These are phyloP conservation scores for Danio tinwini DNA, from an alignment of 2,797 vertebrate species.

Conservation along the genomic window DNA sequence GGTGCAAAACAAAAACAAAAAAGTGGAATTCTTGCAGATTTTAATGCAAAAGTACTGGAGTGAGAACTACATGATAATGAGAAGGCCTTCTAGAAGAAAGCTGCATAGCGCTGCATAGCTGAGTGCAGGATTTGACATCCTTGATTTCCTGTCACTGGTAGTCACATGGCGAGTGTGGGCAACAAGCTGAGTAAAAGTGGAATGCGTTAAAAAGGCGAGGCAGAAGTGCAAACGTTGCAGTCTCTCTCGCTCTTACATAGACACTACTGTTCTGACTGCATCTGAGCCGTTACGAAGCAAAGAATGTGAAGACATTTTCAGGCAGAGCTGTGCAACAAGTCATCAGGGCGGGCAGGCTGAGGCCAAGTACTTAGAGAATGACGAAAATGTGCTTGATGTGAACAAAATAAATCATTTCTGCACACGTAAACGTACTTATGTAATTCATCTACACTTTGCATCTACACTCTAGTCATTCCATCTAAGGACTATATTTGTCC, in stretches of 20 bases:
- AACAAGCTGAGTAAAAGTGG: constrained; percentile 73
- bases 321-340: constrained; percentile 45
- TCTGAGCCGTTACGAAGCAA: constrained; percentile 26
- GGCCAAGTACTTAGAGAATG: constrained; percentile 32
- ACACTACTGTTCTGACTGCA: constrained; percentile 54
- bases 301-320: constrained; percentile 52
- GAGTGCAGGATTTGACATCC: constrained; percentile 71
- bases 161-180: constrained; percentile 78
- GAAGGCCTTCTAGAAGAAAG: constrained; percentile 29
- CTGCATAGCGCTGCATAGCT: constrained; percentile 11
- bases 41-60: not conserved
- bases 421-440: not conserved
- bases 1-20: not conserved
- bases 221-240: constrained; percentile 61
- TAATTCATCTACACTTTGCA: not conserved
- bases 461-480: not conserved
- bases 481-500: not conserved
- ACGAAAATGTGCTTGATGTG: constrained; percentile 33
- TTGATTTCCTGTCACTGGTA: constrained; percentile 78
- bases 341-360: constrained; percentile 30
- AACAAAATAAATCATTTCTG: constrained; percentile 13
- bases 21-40: not conserved
- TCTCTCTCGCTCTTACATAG: constrained; percentile 38
- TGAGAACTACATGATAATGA: not conserved
- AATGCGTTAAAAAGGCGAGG: constrained; percentile 79